A percentile compares a stretch with the other conserved stretches of the same genome.
Conservation (phyloP, 2,797 vertebrate species). For the Pseudochromis fuscus region DNA sequence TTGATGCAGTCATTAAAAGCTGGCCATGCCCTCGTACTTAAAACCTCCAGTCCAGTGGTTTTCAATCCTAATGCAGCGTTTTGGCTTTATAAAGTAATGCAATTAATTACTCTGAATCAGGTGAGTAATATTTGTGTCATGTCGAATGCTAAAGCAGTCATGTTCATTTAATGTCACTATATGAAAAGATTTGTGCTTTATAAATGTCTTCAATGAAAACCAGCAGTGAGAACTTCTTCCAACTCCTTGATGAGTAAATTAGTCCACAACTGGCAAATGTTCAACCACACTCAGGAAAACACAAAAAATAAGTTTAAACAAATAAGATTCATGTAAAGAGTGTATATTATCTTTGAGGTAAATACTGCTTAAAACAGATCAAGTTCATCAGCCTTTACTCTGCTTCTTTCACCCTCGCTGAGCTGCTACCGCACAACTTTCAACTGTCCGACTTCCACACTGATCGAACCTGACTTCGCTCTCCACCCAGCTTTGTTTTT, state of each 20-base stretch:
- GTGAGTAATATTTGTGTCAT: not conserved
- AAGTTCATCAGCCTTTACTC: not conserved
- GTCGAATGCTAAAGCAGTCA: not conserved
- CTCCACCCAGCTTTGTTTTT: constrained; percentile 76
- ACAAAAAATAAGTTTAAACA: too few relatives aligned
- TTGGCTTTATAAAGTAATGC: not conserved
- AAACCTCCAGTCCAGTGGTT: constrained; percentile 4
- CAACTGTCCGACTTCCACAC: constrained; percentile 57
- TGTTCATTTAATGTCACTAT: constrained; percentile 9
- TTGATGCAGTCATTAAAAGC: constrained; percentile 16
- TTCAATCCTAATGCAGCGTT: not conserved
- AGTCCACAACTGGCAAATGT: too few relatives aligned
- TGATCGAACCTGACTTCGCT: constrained; percentile 71
- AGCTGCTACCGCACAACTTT: constrained; percentile 50
- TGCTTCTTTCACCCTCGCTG: constrained; percentile 29
- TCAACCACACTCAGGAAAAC: too few relatives aligned
- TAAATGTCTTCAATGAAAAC: too few relatives aligned
- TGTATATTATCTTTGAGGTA: not conserved
- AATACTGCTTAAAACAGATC: constrained; percentile 7
- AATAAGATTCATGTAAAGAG: too few relatives aligned
- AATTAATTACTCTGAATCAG: not conserved
- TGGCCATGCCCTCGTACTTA: not conserved
- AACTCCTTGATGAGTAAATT: too few relatives aligned
- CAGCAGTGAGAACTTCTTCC: too few relatives aligned
- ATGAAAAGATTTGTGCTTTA: not conserved